Conservation (phyloP, 2,113 vertebrate genomes). For the Crotalus helleri region DNA sequence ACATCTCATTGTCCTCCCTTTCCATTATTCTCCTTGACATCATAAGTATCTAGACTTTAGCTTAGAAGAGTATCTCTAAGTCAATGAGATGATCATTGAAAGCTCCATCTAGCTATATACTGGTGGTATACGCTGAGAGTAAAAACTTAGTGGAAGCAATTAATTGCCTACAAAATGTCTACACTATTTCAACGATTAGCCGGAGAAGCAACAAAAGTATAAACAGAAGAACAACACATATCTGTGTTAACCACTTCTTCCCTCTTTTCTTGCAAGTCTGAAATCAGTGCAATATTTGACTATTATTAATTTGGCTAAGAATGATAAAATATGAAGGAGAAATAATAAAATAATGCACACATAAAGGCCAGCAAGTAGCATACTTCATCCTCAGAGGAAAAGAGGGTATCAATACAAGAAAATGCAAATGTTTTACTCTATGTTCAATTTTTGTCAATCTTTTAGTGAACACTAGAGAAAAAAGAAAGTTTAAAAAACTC, state of each 20-base stretch:
- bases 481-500: conserved; percentile 9
- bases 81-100: background rate
- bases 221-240: background rate
- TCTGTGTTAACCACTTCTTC: background rate
- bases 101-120: background rate
- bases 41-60: background rate
- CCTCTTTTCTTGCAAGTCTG: background rate
- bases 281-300: background rate
- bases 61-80: background rate
- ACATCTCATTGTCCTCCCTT: background rate
- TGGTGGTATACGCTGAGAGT: background rate
- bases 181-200: background rate
- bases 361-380: background rate
- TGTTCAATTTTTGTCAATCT: background rate
- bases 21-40: background rate
- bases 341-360: background rate
- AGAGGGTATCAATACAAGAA: conserved; percentile 4
- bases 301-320: conserved; percentile 4
- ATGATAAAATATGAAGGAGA: background rate
- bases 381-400: background rate
- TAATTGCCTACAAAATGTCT: background rate
- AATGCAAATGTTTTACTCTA: conserved; percentile 4
- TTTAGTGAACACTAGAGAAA: background rate
- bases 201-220: background rate
- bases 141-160: background rate